Evolutionary conservation across 2,888 invertebrate species (phyloP).

Genomic region (Polylopha cassiicola): DNA sequence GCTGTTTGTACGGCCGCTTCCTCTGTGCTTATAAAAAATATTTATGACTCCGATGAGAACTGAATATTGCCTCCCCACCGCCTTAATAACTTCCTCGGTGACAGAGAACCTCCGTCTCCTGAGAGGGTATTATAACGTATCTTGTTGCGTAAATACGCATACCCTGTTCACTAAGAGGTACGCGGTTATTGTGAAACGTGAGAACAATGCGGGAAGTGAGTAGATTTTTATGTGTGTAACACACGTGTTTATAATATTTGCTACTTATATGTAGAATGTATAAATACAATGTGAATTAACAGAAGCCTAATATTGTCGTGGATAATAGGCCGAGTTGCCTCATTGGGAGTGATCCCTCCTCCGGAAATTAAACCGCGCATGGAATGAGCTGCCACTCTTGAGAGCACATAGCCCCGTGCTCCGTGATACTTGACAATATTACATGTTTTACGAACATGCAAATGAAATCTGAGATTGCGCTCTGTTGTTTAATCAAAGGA

Average conservation of each 20-base stretch:
- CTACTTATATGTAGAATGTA: too few relatives aligned
- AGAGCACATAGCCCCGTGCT: conserved; percentile 16
- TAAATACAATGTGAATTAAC: conserved; percentile 13
- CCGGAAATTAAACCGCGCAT: conserved; percentile 47
- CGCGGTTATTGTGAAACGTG: conserved; percentile 16
- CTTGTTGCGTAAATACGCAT: conserved; percentile 22
- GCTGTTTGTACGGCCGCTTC: conserved; percentile 53
- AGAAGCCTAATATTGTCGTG: conserved; percentile 19
- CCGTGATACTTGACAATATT: conserved; percentile 20
- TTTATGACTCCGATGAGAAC: conserved; percentile 50
- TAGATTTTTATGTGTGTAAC: conserved; percentile 10
- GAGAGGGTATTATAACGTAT: conserved; percentile 37
- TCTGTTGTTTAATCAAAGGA: conserved; percentile 11
- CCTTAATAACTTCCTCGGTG: conserved; percentile 44
- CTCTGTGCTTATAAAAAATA: conserved; percentile 53
- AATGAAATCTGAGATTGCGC: conserved; percentile 22
- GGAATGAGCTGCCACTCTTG: conserved; percentile 34
- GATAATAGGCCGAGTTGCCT: conserved; percentile 27
- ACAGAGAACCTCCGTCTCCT: conserved; percentile 34
- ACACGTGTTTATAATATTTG: conserved; percentile 1
- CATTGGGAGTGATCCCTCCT: conserved; percentile 36
- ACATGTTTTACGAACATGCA: conserved; percentile 20
- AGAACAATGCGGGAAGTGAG: conserved; percentile 10
- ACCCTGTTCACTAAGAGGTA: conserved; percentile 24
- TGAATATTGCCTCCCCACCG: conserved; percentile 44